Evolutionary conservation across 2,113 vertebrate species (phyloP), one percentile per base, ranked within the genome.

Genomic region (Jacana jacana): DNA sequence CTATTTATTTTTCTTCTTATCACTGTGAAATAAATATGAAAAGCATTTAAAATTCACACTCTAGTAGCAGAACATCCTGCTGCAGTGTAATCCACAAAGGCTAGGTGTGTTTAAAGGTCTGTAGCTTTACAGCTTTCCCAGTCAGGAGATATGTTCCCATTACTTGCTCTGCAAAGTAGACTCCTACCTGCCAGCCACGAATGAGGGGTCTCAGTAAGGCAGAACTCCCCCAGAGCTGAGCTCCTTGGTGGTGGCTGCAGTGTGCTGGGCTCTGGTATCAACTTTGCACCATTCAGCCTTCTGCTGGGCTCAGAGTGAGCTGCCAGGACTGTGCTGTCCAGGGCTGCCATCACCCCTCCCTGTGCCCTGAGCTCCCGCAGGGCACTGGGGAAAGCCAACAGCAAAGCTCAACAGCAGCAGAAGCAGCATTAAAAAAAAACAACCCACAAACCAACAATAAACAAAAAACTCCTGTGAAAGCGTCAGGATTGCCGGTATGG

Each of bases 21-120:
- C 23, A 6, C 52, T 70, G 37, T 55, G 44, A 76, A 90, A 91
- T 78, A 89, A 90, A 60, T 58, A 49, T 4, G 13, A 86, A 57
- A 37, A 48, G 20, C 44, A 57, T 78, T 61, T 90, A 80, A 90
- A 57, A 66, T 71, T 64, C 51, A 60, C 72, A 4, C 24, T 46
- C 61, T 25, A 17, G 44, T 28, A 22, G 22, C 35, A 60, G 54
- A 49, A 13, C 28, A 64, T 49, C 39, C 68, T 37, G 42, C 48
- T 9, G 4, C 49, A 51, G 58, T 31, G 42, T 40, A 28, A 83
- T 54, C 14, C 48, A 16, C 40, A 52, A 37, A 57, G 27, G 37
- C 8, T 1, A 23, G 27, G 19, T 0, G 3, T 69, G 30, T 17
- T 64, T 13, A 17, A 39, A 17, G 42, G 22, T 24, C 14, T 2